Evolutionary conservation across 1,140 invertebrate genomes (phyloP).

Genomic region (Heliconius congener): DNA sequence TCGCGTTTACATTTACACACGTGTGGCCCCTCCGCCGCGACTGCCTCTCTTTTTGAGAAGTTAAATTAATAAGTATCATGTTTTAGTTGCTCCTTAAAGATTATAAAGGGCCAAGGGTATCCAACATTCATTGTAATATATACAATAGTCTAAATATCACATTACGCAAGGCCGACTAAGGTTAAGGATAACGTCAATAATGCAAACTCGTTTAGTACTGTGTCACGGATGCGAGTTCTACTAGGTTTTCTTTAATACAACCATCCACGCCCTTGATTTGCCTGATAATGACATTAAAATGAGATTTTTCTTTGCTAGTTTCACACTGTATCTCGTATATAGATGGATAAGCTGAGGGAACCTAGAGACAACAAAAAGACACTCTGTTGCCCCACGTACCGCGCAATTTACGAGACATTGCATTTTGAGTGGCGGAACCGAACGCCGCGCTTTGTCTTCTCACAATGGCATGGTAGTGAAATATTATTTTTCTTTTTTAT

Average conservation of each 20-base stretch:
- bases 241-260: conserved; percentile 11
- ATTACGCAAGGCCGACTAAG: conserved; percentile 17
- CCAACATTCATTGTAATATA: background rate
- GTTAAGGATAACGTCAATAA: conserved; percentile 17
- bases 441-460: no score
- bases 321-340: no score
- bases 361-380: no score
- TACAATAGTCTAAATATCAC: background rate
- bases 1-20: no score
- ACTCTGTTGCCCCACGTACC: no score
- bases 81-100: background rate
- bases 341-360: no score
- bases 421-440: no score
- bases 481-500: no score
- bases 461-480: no score
- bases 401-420: no score
- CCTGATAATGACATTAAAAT: background rate
- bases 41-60: background rate
- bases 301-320: background rate
- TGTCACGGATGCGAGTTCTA: background rate
- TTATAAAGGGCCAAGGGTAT: conserved; percentile 3
- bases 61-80: background rate
- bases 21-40: no score
- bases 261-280: background rate
- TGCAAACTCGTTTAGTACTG: conserved; percentile 13